Percentiles rank a stretch among this genome's conserved stretches.
phyloP scores from a whole-genome alignment of 2,797 vertebrate genomes.

The Diplodus sargus region DNA sequence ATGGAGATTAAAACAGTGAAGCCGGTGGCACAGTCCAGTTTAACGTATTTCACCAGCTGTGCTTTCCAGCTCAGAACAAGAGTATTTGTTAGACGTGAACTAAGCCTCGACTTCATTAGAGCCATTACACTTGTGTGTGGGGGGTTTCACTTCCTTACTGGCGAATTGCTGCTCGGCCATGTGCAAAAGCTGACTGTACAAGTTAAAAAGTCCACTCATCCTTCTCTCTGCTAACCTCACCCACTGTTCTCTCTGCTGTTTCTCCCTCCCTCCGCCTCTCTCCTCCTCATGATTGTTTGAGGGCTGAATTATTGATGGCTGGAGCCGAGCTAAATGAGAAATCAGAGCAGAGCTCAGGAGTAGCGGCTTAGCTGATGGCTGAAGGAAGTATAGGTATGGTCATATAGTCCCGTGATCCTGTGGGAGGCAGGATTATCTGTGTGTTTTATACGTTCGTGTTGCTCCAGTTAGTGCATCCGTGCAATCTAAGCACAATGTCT shows the following conservation, averaged over 20 bases:
- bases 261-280: slow-evolving; percentile 30
- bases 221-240: slow-evolving; percentile 60
- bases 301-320: slow-evolving; percentile 82
- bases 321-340: slow-evolving; percentile 77
- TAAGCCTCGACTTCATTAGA: slow-evolving; percentile 67
- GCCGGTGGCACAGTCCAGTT: slow-evolving; percentile 51
- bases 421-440: slow-evolving; percentile 26
- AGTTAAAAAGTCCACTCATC: slow-evolving; percentile 64
- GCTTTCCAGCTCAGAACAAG: slow-evolving; percentile 31
- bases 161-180: slow-evolving; percentile 61
- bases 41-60: slow-evolving; percentile 37
- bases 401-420: slow-evolving; percentile 14
- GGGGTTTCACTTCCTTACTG: slow-evolving; percentile 54
- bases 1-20: slow-evolving; percentile 38
- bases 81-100: slow-evolving; percentile 44
- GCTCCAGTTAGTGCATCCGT: neutral
- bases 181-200: slow-evolving; percentile 72
- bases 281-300: slow-evolving; percentile 73
- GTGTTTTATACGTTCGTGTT: slow-evolving; percentile 1
- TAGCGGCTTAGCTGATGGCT: slow-evolving; percentile 45
- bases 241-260: slow-evolving; percentile 59
- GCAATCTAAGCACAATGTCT: slow-evolving; percentile 15
- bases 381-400: slow-evolving; percentile 47
- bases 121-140: slow-evolving; percentile 50
- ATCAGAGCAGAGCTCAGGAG: slow-evolving; percentile 67